Conservation (phyloP, 2,888 invertebrate genomes). For the Seira ritae region DNA sequence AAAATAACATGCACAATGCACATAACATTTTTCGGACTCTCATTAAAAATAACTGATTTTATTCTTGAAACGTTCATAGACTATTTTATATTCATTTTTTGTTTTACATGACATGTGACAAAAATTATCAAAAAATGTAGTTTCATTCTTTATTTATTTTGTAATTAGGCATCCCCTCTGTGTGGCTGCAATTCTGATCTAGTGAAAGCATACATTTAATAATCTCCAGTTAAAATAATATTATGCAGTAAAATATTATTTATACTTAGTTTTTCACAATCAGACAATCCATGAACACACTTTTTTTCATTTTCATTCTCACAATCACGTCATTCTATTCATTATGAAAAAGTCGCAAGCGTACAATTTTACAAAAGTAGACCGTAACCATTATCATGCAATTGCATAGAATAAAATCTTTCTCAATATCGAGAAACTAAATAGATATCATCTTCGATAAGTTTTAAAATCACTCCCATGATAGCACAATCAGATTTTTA, state of each 20-base stretch:
- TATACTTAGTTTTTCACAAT: not conserved
- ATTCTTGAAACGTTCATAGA: not conserved
- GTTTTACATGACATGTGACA: not conserved
- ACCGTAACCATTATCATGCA: not conserved
- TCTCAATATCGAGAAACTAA: not conserved
- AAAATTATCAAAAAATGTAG: not conserved
- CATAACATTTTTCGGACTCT: too few species aligned
- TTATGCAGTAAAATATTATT: not conserved
- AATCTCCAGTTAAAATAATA: not conserved
- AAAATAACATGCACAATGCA: too few species aligned
- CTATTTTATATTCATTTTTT: not conserved
- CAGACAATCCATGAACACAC: constrained; percentile 21
- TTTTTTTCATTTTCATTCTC: too few species aligned
- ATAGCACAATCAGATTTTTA: not conserved
- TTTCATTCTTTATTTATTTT: not conserved
- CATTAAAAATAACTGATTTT: constrained; percentile 5
- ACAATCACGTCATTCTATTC: not conserved
- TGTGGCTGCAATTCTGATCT: not conserved
- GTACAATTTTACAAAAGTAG: not conserved
- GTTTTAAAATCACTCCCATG: not conserved
- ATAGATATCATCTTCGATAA: not conserved
- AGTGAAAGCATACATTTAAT: not conserved
- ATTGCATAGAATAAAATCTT: not conserved
- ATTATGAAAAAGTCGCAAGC: not conserved
- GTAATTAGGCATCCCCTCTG: not conserved